These are phyloP conservation scores for Lates calcarifer DNA, from an alignment of 2,113 vertebrate species.

Conservation along the genomic window DNA sequence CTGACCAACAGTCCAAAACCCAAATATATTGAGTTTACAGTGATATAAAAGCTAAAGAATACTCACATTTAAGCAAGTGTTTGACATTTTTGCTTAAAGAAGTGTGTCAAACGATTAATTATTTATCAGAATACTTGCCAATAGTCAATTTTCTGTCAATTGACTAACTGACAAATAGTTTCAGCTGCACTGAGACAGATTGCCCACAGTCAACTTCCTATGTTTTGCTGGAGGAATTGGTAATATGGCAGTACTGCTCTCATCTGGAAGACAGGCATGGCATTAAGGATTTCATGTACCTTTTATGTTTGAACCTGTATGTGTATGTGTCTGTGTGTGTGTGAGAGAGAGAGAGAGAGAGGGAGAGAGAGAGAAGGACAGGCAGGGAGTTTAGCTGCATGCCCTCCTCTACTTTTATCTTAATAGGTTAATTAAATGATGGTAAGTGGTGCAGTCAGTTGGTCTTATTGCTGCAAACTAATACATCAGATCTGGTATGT, in stretches of 20 bases:
- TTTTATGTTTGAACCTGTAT: neutral
- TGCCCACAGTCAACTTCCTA: neutral
- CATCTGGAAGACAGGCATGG: constrained; percentile 1
- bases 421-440: constrained; percentile 61
- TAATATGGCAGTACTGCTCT: constrained; percentile 1
- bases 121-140: neutral
- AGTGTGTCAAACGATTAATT: neutral
- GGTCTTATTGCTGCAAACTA: constrained; percentile 48
- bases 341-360: constrained; percentile 1
- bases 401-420: constrained; percentile 50
- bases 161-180: neutral
- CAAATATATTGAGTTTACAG: too few relatives aligned
- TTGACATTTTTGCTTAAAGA: neutral
- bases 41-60: too few relatives aligned
- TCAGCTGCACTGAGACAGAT: neutral
- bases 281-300: neutral
- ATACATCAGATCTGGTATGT: constrained; percentile 46
- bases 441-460: constrained; percentile 44
- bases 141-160: neutral
- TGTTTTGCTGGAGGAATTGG: neutral
- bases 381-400: constrained; percentile 15
- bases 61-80: neutral
- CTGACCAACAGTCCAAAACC: neutral
- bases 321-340: constrained; percentile 5
- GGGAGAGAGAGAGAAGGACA: neutral